Evolutionary conservation across 2,888 invertebrate species (phyloP), one percentile per base, ranked within the genome.

Genomic region (Melolontha melolontha): DNA sequence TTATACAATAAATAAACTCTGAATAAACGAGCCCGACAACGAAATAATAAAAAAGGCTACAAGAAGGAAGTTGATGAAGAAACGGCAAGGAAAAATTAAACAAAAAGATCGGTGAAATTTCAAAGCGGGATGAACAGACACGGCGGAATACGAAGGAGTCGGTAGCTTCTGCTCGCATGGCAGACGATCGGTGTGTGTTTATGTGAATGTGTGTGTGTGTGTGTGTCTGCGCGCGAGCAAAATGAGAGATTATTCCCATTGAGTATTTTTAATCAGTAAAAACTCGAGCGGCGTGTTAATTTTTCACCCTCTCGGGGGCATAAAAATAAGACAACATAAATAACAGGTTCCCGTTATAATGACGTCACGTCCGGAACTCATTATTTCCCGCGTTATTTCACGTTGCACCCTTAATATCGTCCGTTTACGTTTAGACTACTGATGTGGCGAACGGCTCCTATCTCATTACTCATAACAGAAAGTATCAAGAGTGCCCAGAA

Each of bases 301-400:
- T 82, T 79, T 78, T 76, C 77, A 75, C 79, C 79, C 81, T 77
- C 81, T 77, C 73, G 79, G 77, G 34, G 79, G 77, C 79, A 81
- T 81, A 79, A 81, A 80, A 82, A 82, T 82, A 81, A 80, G 81
- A 80, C 81, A 81, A 82, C 81, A 82, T 83, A 82, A 83, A 83
- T 83, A 83, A 83, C 81, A 77, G 79, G 80, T 81, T 82, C 82
- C 81, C 77, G 81, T 82, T 82, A 82, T 83, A 83, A 84, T 84
- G 84, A 84, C 82, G 83, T 84, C 84, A 84, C 84, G 84, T 84
- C 80, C 83, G 80, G 83, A 83, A 83, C 82, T 83, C 83, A 83
- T 84, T 84, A 83, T 82, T 81, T 82, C 79, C 78, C 79, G 81
- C 80, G 80, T 80, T 81, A 81, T 80, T 84, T 83, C 82, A 80